Evolutionary conservation across 1,140 invertebrate genomes (phyloP).

Genomic region (Ceratosolen fusciceps): DNA sequence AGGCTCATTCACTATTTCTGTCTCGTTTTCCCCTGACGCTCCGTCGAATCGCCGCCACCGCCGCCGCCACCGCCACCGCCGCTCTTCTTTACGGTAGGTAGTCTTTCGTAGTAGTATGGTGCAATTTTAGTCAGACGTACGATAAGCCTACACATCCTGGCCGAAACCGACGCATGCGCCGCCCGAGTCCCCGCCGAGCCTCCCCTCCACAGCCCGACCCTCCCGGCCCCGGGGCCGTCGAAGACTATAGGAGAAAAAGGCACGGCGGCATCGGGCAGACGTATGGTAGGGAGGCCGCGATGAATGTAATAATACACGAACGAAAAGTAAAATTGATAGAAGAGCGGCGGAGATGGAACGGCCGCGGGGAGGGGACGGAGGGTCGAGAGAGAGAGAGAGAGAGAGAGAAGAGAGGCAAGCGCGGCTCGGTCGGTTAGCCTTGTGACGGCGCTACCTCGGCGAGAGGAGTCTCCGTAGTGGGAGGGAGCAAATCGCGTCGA

Average conservation of each 20-base stretch:
- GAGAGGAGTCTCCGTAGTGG: neutral
- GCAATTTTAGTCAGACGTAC: neutral
- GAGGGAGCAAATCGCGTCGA: constrained; percentile 12
- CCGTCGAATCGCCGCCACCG: too few relatives aligned
- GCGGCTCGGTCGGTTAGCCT: neutral
- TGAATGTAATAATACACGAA: constrained; percentile 9
- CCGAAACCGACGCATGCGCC: constrained; percentile 58
- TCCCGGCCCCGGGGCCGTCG: neutral
- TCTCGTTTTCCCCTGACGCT: neutral
- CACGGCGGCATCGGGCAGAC: neutral
- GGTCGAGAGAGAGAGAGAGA: neutral
- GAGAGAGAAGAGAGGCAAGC: neutral
- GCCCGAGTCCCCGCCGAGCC: neutral
- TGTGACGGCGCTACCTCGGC: constrained; percentile 15
- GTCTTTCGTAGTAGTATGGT: neutral
- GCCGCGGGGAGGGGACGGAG: constrained; percentile 3
- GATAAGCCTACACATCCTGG: constrained; percentile 55
- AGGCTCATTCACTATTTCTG: neutral
- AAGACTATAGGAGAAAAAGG: neutral
- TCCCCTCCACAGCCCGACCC: neutral
- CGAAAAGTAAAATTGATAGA: constrained; percentile 20
- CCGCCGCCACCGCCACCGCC: too few relatives aligned
- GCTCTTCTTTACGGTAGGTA: neutral
- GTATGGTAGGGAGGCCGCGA: neutral
- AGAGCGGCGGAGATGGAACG: too few relatives aligned